Percentiles rank a stretch among this genome's conserved stretches.
These are phyloP conservation scores for Alligator mississippiensis DNA, from an alignment of 2,113 vertebrate genomes.

Conservation along the genomic window DNA sequence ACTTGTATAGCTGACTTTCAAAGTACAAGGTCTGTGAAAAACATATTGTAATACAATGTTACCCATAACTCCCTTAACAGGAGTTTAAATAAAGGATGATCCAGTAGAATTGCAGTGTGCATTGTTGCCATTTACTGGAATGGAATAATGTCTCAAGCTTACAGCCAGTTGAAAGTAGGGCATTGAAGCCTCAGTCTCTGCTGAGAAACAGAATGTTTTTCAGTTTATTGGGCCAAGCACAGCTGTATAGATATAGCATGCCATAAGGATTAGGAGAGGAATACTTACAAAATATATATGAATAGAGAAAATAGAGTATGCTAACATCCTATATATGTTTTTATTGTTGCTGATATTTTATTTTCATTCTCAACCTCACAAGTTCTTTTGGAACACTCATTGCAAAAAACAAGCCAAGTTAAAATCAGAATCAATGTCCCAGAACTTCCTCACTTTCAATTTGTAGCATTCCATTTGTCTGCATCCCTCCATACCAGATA, in stretches of 20 bases:
- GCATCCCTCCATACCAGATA: neutral
- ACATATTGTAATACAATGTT: slow-evolving; percentile 56
- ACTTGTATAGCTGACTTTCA: slow-evolving; percentile 37
- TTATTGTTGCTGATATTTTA: neutral
- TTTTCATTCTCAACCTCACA: neutral
- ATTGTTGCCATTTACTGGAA: slow-evolving; percentile 37
- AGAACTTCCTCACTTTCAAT: neutral
- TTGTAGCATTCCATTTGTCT: neutral
- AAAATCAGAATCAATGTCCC: neutral
- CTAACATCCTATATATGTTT: neutral
- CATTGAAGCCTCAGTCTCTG: slow-evolving; percentile 13
- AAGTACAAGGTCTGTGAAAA: slow-evolving; percentile 31
- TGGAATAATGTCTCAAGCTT: slow-evolving; percentile 35
- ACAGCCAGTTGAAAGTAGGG: slow-evolving; percentile 24
- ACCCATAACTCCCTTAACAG: slow-evolving; percentile 57
- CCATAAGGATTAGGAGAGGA: neutral
- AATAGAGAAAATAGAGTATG: neutral
- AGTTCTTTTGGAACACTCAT: neutral
- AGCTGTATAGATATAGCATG: neutral
- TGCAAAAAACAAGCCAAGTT: neutral
- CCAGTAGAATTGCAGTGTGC: slow-evolving; percentile 47
- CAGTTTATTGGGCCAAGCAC: neutral
- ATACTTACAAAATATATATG: neutral
- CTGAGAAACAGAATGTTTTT: slow-evolving; percentile 46
- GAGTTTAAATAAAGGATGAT: slow-evolving; percentile 70